Evolutionary conservation across 2,113 vertebrate genomes (phyloP).

Genomic region (Oceanodroma tethys): DNA sequence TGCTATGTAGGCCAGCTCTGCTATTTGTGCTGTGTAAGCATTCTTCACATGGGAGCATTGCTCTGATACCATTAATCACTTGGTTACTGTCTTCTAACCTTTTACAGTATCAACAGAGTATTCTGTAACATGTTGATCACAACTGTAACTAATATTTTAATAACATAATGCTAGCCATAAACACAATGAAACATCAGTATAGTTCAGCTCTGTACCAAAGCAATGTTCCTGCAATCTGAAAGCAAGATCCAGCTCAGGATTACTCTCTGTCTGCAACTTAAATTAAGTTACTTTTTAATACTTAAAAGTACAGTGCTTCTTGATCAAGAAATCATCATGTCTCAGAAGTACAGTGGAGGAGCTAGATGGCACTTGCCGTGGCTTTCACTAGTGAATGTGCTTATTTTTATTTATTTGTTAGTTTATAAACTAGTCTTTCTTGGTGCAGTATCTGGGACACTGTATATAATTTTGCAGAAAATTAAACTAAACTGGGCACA

Average conservation of each 20-base stretch:
- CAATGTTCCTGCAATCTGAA: not conserved
- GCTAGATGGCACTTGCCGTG: not conserved
- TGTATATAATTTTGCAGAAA: constrained; percentile 10
- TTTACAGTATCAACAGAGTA: constrained; percentile 24
- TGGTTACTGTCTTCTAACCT: constrained; percentile 32
- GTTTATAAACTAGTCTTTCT: not conserved
- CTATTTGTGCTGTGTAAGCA: constrained; percentile 46
- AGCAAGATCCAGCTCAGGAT: not conserved
- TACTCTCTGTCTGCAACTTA: not conserved
- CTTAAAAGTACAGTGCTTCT: not conserved
- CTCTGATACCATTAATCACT: constrained; percentile 26
- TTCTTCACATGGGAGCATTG: constrained; percentile 23
- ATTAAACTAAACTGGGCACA: not conserved
- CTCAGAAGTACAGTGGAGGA: not conserved
- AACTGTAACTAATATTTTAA: constrained; percentile 43
- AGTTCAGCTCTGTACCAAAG: not conserved
- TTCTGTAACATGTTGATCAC: constrained; percentile 32
- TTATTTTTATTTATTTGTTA: constrained; percentile 12
- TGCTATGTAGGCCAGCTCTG: constrained; percentile 56
- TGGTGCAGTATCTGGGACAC: not conserved
- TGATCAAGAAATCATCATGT: not conserved
- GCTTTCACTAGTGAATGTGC: not conserved
- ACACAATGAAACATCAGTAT: not conserved
- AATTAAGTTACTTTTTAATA: not conserved
- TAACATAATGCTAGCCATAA: not conserved